Evolutionary conservation across 2,888 invertebrate genomes (phyloP).

Genomic region (Eupithecia centaureata): DNA sequence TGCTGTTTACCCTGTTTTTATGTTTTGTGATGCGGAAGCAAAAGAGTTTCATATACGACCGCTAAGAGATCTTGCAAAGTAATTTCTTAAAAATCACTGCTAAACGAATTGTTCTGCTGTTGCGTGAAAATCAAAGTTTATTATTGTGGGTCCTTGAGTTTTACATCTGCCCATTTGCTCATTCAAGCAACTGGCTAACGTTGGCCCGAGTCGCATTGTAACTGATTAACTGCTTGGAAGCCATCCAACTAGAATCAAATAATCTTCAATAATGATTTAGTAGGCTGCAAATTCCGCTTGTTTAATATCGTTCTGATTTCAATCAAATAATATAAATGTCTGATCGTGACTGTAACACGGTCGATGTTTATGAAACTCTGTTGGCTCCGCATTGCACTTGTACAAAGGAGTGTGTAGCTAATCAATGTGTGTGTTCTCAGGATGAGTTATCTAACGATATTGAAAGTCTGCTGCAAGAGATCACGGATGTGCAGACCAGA

Average conservation of each 20-base stretch:
- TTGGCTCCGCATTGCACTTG: constrained; percentile 48
- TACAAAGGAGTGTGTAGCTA: constrained; percentile 61
- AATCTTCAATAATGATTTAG: constrained; percentile 55
- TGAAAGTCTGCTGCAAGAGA: constrained; percentile 87
- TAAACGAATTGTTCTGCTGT: background rate
- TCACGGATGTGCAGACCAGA: constrained; percentile 87
- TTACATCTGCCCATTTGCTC: constrained; percentile 32
- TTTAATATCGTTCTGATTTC: constrained; percentile 27
- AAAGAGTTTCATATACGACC: constrained; percentile 40
- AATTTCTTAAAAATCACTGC: background rate
- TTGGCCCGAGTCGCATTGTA: constrained; percentile 36
- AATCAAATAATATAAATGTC: constrained; percentile 28
- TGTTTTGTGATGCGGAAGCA: constrained; percentile 55
- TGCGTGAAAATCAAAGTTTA: constrained; percentile 3
- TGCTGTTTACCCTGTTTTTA: constrained; percentile 50
- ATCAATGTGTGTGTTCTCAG: constrained; percentile 82
- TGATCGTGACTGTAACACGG: constrained; percentile 9
- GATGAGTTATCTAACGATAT: constrained; percentile 87
- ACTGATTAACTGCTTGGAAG: constrained; percentile 53
- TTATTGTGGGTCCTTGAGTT: constrained; percentile 25
- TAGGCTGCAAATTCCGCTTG: constrained; percentile 38
- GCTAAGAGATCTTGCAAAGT: background rate
- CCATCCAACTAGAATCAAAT: constrained; percentile 49
- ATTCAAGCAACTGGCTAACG: constrained; percentile 38
- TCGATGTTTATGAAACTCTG: constrained; percentile 32